Conservation (phyloP, 2,113 vertebrate genomes). For the Megaleporinus macrocephalus region DNA sequence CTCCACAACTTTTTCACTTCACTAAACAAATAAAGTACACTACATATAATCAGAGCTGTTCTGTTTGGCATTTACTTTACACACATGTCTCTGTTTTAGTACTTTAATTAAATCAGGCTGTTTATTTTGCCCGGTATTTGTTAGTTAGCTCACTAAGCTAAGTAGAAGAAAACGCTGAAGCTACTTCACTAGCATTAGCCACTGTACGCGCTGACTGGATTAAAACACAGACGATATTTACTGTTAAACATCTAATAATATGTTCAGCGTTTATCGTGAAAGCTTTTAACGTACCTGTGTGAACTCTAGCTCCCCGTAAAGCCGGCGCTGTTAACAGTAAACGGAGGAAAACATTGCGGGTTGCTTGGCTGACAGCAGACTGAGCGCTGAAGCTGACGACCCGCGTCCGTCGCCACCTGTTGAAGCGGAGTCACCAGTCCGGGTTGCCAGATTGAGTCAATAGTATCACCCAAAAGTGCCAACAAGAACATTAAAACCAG, state of each 20-base stretch:
- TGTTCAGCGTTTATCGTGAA: too few relatives aligned
- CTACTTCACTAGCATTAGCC: not conserved
- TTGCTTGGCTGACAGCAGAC: not conserved
- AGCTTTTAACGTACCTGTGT: not conserved
- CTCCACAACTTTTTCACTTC: too few relatives aligned
- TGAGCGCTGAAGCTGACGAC: not conserved
- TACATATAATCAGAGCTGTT: too few relatives aligned
- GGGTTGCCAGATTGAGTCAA: not conserved
- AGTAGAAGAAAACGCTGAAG: too few relatives aligned
- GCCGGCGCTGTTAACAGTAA: not conserved
- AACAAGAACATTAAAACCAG: too few relatives aligned
- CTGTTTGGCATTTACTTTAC: too few relatives aligned
- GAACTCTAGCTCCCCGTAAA: not conserved
- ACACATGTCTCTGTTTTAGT: too few relatives aligned
- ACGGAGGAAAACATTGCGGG: not conserved
- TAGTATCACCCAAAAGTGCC: too few relatives aligned
- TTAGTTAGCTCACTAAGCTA: too few relatives aligned
- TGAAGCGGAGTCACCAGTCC: not conserved
- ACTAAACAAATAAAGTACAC: too few relatives aligned
- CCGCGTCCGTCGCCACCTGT: slow-evolving; percentile 26
- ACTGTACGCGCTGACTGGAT: not conserved
- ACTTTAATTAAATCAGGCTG: too few relatives aligned
- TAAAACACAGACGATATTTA: not conserved
- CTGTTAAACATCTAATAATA: not conserved
- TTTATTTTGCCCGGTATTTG: too few relatives aligned